phyloP scores from a whole-genome alignment of 2,888 invertebrate species.

The Ligdia adustata region DNA sequence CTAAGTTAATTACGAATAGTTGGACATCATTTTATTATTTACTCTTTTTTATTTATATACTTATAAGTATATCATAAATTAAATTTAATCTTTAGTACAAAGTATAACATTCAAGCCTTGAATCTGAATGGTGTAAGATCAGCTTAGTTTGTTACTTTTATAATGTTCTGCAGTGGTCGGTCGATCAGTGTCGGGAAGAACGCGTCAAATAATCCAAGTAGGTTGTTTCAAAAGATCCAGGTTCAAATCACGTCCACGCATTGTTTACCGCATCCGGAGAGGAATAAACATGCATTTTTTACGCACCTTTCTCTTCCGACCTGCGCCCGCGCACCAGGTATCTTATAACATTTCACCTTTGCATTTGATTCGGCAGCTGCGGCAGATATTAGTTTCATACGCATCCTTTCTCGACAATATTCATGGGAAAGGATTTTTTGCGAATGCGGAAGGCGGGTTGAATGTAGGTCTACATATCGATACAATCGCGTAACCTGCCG shows the following conservation, averaged over 20 bases:
- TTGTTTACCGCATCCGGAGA: slow-evolving; percentile 60
- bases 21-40: too few species aligned
- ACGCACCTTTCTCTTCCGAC: slow-evolving; percentile 77
- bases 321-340: slow-evolving; percentile 61
- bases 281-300: slow-evolving; percentile 62
- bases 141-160: too few species aligned
- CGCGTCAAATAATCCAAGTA: slow-evolving; percentile 5
- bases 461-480: slow-evolving; percentile 6
- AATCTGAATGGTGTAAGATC: too few species aligned
- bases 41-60: too few species aligned
- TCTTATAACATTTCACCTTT: slow-evolving; percentile 48
- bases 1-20: too few species aligned
- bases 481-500: slow-evolving; percentile 5
- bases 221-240: slow-evolving; percentile 26
- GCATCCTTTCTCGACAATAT: slow-evolving; percentile 23
- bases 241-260: slow-evolving; percentile 51
- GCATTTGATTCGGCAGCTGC: slow-evolving; percentile 38
- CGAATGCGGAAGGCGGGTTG: slow-evolving; percentile 15
- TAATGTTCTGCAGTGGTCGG: too few species aligned
- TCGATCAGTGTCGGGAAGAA: slow-evolving; percentile 10
- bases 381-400: slow-evolving; percentile 24
- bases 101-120: too few species aligned
- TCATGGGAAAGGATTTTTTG: slow-evolving; percentile 25
- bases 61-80: too few species aligned
- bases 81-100: too few species aligned